Percentiles rank a stretch among this genome's conserved stretches.
These are phyloP conservation scores for Gymnoscelis rufifasciata DNA, from an alignment of 2,888 invertebrate genomes.

Conservation along the genomic window DNA sequence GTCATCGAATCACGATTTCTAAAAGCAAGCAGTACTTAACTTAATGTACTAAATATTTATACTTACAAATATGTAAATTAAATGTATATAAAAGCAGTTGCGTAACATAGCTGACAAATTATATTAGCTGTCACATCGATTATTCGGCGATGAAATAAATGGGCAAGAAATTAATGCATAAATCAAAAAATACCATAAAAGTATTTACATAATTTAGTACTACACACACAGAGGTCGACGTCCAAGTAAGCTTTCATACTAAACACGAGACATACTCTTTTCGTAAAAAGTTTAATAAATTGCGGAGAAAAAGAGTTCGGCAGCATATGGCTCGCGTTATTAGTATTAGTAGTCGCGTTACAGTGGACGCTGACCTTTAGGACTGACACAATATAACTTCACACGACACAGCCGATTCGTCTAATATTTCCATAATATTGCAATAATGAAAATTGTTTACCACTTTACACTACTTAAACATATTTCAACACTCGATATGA, in stretches of 20 bases:
- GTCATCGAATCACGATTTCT: conserved; percentile 73
- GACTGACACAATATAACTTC: conserved; percentile 60
- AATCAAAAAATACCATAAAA: conserved; percentile 25
- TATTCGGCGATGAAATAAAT: conserved; percentile 20
- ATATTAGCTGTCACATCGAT: conserved; percentile 11
- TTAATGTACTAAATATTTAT: conserved; percentile 22
- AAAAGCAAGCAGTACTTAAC: conserved; percentile 59
- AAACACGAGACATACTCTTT: no score
- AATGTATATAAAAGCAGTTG: not conserved
- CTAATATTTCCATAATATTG: conserved; percentile 63
- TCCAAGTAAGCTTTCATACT: not conserved
- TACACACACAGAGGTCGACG: conserved; percentile 45
- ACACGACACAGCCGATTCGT: conserved; percentile 78
- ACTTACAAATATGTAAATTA: conserved; percentile 20
- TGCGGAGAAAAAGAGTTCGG: no score
- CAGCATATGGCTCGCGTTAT: not conserved
- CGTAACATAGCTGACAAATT: conserved; percentile 21
- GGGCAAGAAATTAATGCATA: conserved; percentile 38
- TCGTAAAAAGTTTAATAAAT: no score
- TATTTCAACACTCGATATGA: conserved; percentile 78
- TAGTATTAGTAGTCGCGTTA: not conserved
- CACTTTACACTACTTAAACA: conserved; percentile 74
- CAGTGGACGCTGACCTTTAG: conserved; percentile 16
- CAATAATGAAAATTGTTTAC: conserved; percentile 67
- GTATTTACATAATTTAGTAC: conserved; percentile 63